Evolutionary conservation across 2,797 vertebrate genomes (phyloP), one percentile per base, ranked within the genome.

Genomic region (Petrocephalus schoutedeni): DNA sequence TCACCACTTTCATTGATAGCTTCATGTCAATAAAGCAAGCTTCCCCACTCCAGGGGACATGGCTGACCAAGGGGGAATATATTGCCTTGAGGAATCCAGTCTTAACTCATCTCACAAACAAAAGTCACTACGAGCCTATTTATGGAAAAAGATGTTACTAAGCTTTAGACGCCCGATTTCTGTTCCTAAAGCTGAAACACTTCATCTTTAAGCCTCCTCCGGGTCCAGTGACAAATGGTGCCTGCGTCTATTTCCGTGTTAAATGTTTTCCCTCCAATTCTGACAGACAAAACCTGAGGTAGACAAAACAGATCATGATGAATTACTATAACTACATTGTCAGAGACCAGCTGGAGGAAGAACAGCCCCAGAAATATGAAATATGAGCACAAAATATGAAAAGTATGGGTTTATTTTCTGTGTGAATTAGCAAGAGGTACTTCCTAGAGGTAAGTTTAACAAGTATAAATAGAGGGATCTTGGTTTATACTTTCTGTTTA

Each of bases 1-100:
- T 89, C 93, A 89, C 92, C 93, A 93, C 92, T 91, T 93, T 93
- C 93, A 93, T 85, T 92, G 94, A 94, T 92, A 93, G 93, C 91
- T 91, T 92, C 88, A 91, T 92, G 92, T 92, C 94, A 94, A 93
- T 93, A 92, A 92, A 91, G 88, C 93, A 89, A 64, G 89, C 87
- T 89, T 89, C 85, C 87, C 89, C 88, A 90, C 90, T 91, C 91
- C 91, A 91, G 91, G 91, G 89, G 91, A 89, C 71, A 83, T 28
- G 57, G 90, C 90, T 92, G 92, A 93, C 93, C 91, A 88, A 71
- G 88, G 87, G 89, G 90, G 89, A 91, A 85, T 36, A 87, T 88
- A 86, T 92, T 92, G 88, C 89, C 88, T 58, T 74, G 86, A 58
- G 45, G 67, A 88, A 86, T 80, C 16, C 67, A 16, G 90, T 85